Conservation (phyloP, 1,140 invertebrate genomes). For the Aphelenchoides besseyi region DNA sequence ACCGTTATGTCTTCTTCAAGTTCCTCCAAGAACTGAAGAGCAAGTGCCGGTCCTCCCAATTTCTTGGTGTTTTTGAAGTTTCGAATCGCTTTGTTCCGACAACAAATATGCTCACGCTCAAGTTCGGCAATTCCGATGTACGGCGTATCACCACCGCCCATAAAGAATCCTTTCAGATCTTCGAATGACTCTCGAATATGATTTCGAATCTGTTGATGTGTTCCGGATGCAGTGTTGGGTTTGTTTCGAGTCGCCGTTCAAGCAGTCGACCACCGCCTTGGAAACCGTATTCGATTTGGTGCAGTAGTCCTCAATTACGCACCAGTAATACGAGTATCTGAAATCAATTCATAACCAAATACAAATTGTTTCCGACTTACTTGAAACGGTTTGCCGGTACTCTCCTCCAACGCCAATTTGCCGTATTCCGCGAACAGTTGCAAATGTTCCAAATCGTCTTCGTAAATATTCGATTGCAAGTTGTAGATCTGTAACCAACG, state of each 20-base stretch:
- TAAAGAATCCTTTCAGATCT: slow-evolving; percentile 89
- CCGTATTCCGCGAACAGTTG: slow-evolving; percentile 92
- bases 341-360: slow-evolving; percentile 37
- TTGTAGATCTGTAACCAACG: slow-evolving; percentile 66
- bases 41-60: slow-evolving; percentile 57
- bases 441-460: slow-evolving; percentile 68
- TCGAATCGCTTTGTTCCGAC: slow-evolving; percentile 40
- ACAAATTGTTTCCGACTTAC: slow-evolving; percentile 55
- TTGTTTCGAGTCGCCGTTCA: slow-evolving; percentile 74
- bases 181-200: slow-evolving; percentile 92
- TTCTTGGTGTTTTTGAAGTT: slow-evolving; percentile 58
- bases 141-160: slow-evolving; percentile 67
- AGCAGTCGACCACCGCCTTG: slow-evolving; percentile 82
- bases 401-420: slow-evolving; percentile 82
- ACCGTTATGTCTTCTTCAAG: slow-evolving; percentile 60
- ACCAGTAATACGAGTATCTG: slow-evolving; percentile 88
- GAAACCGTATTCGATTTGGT: slow-evolving; percentile 87
- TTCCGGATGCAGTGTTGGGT: slow-evolving; percentile 85
- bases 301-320: slow-evolving; percentile 96
- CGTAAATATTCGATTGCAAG: slow-evolving; percentile 67
- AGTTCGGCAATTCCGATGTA: slow-evolving; percentile 54
- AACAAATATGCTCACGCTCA: slow-evolving; percentile 49
- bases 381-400: slow-evolving; percentile 81
- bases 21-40: slow-evolving; percentile 55
- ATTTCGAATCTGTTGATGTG: slow-evolving; percentile 82